These are phyloP conservation scores for Dicentrarchus labrax DNA, from an alignment of 2,113 vertebrate genomes.

Conservation along the genomic window DNA sequence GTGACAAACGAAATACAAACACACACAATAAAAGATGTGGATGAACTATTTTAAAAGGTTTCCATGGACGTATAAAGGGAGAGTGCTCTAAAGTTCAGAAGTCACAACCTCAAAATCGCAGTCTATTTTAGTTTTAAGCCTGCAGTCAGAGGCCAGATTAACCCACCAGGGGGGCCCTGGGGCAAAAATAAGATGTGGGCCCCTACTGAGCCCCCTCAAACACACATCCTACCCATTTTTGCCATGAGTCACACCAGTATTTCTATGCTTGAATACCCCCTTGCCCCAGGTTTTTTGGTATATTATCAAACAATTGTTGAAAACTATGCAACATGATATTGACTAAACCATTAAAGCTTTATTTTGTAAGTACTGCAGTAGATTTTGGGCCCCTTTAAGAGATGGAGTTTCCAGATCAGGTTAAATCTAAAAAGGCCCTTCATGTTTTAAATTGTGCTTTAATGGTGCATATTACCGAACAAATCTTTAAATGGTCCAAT, in stretches of 20 bases:
- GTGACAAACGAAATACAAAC: no score
- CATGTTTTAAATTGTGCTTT: no score
- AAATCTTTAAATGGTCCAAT: no score
- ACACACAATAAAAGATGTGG: no score
- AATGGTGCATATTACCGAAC: no score
- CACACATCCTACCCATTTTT: not conserved
- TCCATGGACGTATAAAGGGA: not conserved
- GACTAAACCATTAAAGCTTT: not conserved
- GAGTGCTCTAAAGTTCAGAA: not conserved
- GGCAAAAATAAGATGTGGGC: not conserved
- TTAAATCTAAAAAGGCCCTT: no score
- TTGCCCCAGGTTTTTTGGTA: not conserved
- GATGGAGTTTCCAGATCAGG: not conserved
- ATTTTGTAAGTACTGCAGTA: not conserved
- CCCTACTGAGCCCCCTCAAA: not conserved
- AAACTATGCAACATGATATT: not conserved
- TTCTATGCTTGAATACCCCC: not conserved
- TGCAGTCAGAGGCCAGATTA: not conserved
- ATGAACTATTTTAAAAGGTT: not conserved
- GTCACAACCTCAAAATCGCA: not conserved
- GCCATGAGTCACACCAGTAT: not conserved
- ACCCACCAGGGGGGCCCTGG: not conserved
- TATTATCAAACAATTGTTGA: not conserved
- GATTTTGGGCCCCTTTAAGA: not conserved
- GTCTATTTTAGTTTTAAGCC: not conserved